These are phyloP conservation scores for cat (Felis catus) DNA, from an alignment of 2,113 vertebrate species.

Conservation along the genomic window F.catus_Fca126_mat1.0 CM031419.1:165212001-165212500, in stretches of 20 bases:
- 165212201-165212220: slow-evolving; percentile 14
- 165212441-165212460: too few relatives aligned
- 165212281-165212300: slow-evolving; percentile 37
- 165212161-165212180: not conserved
- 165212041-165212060: not conserved
- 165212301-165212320: not conserved
- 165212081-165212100: not conserved
- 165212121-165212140: not conserved
- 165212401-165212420: too few relatives aligned
- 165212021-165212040: not conserved
- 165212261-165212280: slow-evolving; percentile 40
- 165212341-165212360: slow-evolving; percentile 11
- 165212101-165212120: not conserved
- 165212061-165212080: slow-evolving; percentile 33
- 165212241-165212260: not conserved
- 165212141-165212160: not conserved
- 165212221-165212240: not conserved
- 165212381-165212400: not conserved
- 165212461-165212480: too few relatives aligned
- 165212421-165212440: too few relatives aligned
- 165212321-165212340: not conserved
- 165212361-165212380: not conserved
- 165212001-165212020: not conserved
- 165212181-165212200: not conserved
- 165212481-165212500: not conserved